phyloP scores from a whole-genome alignment of 2,113 vertebrate genomes.

The human (Homo sapiens) region GRCh38 chr5:42366501-42367000 shows the following conservation, averaged over 20 bases:
- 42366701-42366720: neutral
- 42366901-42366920: neutral
- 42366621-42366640: conserved; percentile 29
- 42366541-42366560: neutral
- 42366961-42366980: neutral
- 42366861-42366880: neutral
- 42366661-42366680: neutral
- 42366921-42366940: neutral
- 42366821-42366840: neutral
- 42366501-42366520: neutral
- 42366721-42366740: neutral
- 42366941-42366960: neutral
- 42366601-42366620: neutral
- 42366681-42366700: neutral
- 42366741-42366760: neutral
- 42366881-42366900: neutral
- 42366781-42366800: neutral
- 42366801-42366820: neutral
- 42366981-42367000: neutral
- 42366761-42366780: neutral
- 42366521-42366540: neutral
- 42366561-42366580: neutral
- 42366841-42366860: neutral
- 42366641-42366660: neutral
- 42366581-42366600: neutral